phyloP scores from a whole-genome alignment of 2,113 vertebrate species.

The Psophia crepitans region DNA sequence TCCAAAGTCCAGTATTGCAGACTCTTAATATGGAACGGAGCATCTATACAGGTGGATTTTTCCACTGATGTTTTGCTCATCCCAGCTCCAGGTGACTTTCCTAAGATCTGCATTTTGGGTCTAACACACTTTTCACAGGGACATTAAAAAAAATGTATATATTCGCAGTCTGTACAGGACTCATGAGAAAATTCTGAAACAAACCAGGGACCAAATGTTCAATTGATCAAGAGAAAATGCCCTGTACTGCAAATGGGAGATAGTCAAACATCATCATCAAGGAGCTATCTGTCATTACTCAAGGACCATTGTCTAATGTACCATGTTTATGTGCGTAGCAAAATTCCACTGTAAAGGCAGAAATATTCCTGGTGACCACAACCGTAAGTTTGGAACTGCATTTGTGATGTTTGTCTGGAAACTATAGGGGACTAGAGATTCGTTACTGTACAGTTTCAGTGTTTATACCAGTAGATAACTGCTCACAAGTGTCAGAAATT shows the following conservation, averaged over 20 bases:
- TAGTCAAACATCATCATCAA: background rate
- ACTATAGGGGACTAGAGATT: background rate
- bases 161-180: background rate
- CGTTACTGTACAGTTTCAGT: background rate
- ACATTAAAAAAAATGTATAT: background rate
- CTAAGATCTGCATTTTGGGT: background rate
- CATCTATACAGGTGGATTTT: background rate
- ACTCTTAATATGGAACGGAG: background rate
- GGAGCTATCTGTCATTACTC: background rate
- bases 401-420: background rate
- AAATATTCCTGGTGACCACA: background rate
- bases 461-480: background rate
- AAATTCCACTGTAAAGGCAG: background rate
- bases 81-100: background rate
- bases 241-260: background rate
- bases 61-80: background rate
- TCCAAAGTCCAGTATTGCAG: background rate
- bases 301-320: background rate
- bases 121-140: background rate
- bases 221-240: background rate
- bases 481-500: background rate
- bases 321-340: background rate
- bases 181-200: background rate
- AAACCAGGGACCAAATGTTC: background rate
- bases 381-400: background rate